phyloP scores from a whole-genome alignment of 2,888 invertebrate species.

The Drosophila mimica region DNA sequence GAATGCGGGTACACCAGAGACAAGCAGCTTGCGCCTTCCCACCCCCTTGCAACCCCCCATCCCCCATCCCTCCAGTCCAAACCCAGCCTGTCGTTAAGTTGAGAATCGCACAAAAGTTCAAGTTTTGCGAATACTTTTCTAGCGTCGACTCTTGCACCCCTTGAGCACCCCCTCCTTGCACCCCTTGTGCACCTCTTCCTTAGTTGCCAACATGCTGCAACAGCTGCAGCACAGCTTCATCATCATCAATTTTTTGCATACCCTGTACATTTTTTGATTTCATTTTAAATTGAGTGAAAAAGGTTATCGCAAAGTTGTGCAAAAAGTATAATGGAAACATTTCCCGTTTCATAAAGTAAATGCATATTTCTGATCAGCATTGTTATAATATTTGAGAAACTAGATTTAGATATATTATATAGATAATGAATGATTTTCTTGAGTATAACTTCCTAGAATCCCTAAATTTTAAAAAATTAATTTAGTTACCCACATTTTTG shows the following conservation, averaged over 20 bases:
- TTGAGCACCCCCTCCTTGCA: background rate
- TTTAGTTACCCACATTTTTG: background rate
- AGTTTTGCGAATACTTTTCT: constrained; percentile 64
- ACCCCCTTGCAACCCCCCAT: background rate
- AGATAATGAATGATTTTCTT: background rate
- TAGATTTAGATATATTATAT: background rate
- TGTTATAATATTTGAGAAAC: background rate
- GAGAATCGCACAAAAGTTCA: constrained; percentile 73
- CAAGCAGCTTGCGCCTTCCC: background rate
- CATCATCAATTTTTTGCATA: constrained; percentile 67
- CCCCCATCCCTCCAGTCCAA: background rate
- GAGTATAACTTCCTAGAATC: background rate
- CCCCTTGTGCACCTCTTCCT: background rate
- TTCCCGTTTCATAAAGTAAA: background rate
- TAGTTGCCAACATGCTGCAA: constrained; percentile 11
- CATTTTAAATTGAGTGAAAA: background rate
- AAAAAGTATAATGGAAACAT: background rate
- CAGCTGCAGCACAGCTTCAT: constrained; percentile 58
- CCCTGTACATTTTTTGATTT: background rate
- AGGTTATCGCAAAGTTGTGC: background rate
- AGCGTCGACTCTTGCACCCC: constrained; percentile 13
- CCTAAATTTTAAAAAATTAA: rapidly evolving
- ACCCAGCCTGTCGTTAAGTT: constrained; percentile 57
- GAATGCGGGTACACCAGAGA: constrained; percentile 39
- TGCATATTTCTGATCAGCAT: background rate